Base-by-base conservation (phyloP, 1,140 invertebrate genomes). In the Acromyrmex charruanus region DNA sequence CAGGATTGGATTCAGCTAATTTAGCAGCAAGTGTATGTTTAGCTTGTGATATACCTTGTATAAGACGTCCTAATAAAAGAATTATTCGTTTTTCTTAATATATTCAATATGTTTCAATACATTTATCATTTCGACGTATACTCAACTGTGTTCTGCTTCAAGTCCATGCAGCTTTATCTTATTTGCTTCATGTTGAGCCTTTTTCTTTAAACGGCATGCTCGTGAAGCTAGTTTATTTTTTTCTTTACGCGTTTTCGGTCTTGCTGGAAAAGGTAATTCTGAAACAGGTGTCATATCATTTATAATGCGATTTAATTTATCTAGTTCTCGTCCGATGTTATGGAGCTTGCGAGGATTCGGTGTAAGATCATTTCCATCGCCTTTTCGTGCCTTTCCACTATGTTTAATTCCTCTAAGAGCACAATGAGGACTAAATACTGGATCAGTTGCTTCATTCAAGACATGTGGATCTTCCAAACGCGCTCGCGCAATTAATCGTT, bases 201-300 rank as follows among this genome's bases (percentile, higher is more conserved):
- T 99, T 94, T 99, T 99, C 96, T 99, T 99, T 87, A 99, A 95
- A 75, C 99, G 96, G 95, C 99, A 99, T 49, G 99, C 99, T 77
- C 99, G 97, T 0, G 99, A 99, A 7, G 99, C 99, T 35, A 99
- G 95, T 96, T 99, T 99, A 94, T 99, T 99, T 93, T 99, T 99
- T 95, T 99, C 99, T 95, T 99, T 99, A 31, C 99, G 97, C 9
- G 98, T 98, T 94, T 98, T 99, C 3, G 98, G 98, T 88, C 98
- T 96, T 2, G 97, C 97, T 92, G 97, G 98, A 91, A 98, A 98
- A 28, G 99, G 98, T 90, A 99, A 95, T 94, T 99, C 99, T 91
- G 98, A 98, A 4, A 99, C 98, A 18, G 99, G 98, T 51, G 98
- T 98, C 98, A 99, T 99, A 91, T 99, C 98, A 93, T 99, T 99